These are phyloP conservation scores for Eupeodes corollae DNA, from an alignment of 1,140 invertebrate genomes.

Conservation along the genomic window DNA sequence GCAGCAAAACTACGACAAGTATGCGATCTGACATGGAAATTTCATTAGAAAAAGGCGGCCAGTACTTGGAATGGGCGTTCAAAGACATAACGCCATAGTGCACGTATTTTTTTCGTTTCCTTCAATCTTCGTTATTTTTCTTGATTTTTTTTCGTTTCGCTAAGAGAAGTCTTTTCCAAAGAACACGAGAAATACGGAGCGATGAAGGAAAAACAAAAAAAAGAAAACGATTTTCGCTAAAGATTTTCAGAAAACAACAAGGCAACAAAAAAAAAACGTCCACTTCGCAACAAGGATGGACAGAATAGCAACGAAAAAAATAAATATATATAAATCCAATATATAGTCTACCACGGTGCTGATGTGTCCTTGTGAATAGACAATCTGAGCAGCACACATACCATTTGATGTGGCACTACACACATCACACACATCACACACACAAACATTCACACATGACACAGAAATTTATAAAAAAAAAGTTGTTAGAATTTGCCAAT, in stretches of 20 bases:
- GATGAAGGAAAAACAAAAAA: not conserved
- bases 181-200: not conserved
- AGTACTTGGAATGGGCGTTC: not conserved
- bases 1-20: too few relatives aligned
- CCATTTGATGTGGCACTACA: not conserved
- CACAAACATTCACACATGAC: too few relatives aligned
- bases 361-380: too few relatives aligned
- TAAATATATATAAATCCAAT: too few relatives aligned
- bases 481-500: too few relatives aligned
- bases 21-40: slow-evolving; percentile 1
- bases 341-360: too few relatives aligned
- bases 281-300: too few relatives aligned
- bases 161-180: too few relatives aligned
- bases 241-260: not conserved
- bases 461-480: too few relatives aligned
- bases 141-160: too few relatives aligned
- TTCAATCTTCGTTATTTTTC: not conserved
- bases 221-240: too few relatives aligned
- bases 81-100: not conserved
- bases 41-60: not conserved
- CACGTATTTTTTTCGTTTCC: not conserved
- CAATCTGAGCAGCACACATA: not conserved
- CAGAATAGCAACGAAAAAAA: not conserved
- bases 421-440: too few relatives aligned
- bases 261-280: not conserved